Percentiles rank a stretch among this genome's conserved stretches.
These are phyloP conservation scores for Andrena dorsata DNA, from an alignment of 2,888 invertebrate genomes.

Conservation along the genomic window DNA sequence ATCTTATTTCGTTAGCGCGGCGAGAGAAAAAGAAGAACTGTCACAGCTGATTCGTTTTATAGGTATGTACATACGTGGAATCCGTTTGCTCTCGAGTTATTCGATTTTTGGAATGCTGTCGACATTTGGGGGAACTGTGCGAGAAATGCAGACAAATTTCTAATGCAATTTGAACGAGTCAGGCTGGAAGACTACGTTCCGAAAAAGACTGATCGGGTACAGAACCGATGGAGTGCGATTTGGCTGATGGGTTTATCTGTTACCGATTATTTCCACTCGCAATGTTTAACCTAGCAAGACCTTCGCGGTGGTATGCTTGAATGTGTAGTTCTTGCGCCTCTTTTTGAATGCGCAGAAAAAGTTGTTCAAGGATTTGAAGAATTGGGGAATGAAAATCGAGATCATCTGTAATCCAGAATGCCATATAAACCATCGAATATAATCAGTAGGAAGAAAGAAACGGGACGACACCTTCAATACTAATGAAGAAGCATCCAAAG, in stretches of 20 bases:
- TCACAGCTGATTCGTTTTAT: neutral
- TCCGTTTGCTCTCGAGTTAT: neutral
- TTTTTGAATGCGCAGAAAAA: no score
- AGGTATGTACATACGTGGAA: neutral
- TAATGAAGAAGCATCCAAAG: slow-evolving; percentile 23
- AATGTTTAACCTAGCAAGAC: no score
- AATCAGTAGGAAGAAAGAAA: neutral
- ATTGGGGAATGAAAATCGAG: no score
- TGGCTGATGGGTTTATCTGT: neutral
- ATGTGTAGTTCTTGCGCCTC: no score
- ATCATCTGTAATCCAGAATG: no score
- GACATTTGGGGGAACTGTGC: neutral
- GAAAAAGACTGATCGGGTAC: neutral
- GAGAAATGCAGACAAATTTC: no score
- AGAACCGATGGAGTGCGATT: neutral
- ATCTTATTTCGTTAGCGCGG: neutral
- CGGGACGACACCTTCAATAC: slow-evolving; percentile 32
- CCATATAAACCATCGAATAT: no score
- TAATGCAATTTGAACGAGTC: no score
- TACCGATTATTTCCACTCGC: neutral
- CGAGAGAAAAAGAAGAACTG: neutral
- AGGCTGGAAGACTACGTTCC: no score
- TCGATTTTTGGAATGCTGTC: neutral
- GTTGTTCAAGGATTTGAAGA: no score
- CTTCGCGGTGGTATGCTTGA: no score